Evolutionary conservation across 2,888 invertebrate genomes (phyloP).

Genomic region (Emmelina monodactyla): DNA sequence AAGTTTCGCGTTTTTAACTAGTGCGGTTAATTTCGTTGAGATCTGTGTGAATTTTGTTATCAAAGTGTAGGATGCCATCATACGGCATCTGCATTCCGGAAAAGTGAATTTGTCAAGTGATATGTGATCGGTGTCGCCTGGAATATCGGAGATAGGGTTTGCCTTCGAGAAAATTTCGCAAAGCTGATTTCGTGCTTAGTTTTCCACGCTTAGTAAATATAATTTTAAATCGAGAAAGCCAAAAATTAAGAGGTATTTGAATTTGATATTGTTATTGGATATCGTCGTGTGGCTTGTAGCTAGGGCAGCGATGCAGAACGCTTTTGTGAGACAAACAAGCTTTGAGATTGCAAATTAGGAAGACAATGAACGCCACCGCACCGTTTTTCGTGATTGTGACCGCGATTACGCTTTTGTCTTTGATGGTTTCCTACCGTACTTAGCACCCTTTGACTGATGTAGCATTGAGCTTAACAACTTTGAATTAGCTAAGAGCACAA

Average conservation of each 20-base stretch:
- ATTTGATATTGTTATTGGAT: slow-evolving; percentile 53
- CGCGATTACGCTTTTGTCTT: no score
- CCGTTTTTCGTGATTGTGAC: no score
- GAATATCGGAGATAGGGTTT: slow-evolving; percentile 10
- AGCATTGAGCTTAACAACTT: no score
- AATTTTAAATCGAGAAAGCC: background rate
- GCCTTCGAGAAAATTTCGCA: slow-evolving; percentile 32
- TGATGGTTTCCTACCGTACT: no score
- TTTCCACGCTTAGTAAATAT: slow-evolving; percentile 22
- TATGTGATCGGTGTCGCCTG: background rate
- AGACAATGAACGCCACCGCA: no score
- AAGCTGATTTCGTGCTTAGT: slow-evolving; percentile 38
- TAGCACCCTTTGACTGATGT: no score
- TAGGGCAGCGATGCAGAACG: slow-evolving; percentile 22
- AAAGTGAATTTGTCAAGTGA: background rate
- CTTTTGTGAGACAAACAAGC: no score
- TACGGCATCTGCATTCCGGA: background rate
- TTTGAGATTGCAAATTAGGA: no score
- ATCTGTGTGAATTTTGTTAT: slow-evolving; percentile 21
- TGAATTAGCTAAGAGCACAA: no score
- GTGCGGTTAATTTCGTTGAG: slow-evolving; percentile 51
- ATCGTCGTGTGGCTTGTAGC: slow-evolving; percentile 58
- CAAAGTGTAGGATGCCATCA: slow-evolving; percentile 12
- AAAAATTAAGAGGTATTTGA: slow-evolving; percentile 35
- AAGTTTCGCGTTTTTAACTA: slow-evolving; percentile 54